Conservation (phyloP, 2,113 vertebrate species). For the Corapipo altera region DNA sequence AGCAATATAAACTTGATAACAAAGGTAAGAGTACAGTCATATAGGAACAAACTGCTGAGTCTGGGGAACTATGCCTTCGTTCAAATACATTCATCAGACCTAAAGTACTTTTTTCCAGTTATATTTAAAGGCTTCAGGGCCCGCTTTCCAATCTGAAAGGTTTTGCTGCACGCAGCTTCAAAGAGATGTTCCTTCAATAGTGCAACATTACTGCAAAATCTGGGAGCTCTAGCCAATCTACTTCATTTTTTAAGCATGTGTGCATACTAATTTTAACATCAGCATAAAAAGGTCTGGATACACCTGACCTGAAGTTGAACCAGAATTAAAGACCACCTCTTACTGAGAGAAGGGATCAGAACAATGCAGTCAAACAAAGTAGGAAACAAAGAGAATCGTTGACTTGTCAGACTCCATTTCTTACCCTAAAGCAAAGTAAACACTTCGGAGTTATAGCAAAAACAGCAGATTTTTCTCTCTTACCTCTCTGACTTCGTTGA, state of each 20-base stretch:
- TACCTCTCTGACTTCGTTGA: conserved; percentile 95
- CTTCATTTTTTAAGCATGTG: not conserved
- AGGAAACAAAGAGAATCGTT: not conserved
- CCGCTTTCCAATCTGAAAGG: not conserved
- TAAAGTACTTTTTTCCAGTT: not conserved
- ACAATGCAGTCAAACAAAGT: not conserved
- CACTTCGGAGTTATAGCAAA: not conserved
- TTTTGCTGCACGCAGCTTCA: not conserved
- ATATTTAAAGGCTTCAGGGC: not conserved
- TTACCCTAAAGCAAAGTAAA: not conserved
- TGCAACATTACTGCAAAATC: not conserved
- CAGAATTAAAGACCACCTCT: not conserved
- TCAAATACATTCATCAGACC: not conserved
- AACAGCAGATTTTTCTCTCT: conserved; percentile 22
- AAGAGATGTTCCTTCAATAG: not conserved
- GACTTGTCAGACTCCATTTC: not conserved
- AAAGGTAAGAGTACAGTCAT: not conserved
- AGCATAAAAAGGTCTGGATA: not conserved
- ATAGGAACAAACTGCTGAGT: not conserved
- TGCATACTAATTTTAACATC: not conserved
- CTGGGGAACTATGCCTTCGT: not conserved
- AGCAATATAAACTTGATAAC: not conserved
- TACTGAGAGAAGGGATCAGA: not conserved
- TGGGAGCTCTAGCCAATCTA: not conserved
- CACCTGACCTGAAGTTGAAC: not conserved